These are phyloP conservation scores for Dastarcus helophoroides DNA, from an alignment of 2,888 invertebrate species.

Conservation along the genomic window DNA sequence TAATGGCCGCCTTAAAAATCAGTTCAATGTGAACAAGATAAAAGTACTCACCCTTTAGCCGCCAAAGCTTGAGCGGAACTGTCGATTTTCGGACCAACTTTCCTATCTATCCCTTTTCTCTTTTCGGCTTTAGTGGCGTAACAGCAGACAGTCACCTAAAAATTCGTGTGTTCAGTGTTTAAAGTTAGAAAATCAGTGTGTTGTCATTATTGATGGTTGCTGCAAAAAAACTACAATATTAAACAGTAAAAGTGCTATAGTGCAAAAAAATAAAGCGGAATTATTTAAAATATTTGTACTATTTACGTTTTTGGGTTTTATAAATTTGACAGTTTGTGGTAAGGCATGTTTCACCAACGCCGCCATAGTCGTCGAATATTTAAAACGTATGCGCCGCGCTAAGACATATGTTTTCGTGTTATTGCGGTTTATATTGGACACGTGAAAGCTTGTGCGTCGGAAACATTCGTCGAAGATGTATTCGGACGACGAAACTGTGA, in stretches of 20 bases:
- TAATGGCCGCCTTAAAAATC: constrained; percentile 19
- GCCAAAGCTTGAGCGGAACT: constrained; percentile 53
- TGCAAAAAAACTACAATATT: too few species aligned
- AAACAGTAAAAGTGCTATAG: too few species aligned
- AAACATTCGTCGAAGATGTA: neutral
- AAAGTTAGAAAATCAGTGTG: constrained; percentile 3
- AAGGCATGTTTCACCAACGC: constrained; percentile 46
- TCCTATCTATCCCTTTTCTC: constrained; percentile 35
- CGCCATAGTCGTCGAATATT: constrained; percentile 43
- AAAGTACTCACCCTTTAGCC: constrained; percentile 53
- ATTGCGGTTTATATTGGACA: neutral
- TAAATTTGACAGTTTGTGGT: constrained; percentile 32
- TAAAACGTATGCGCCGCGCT: constrained; percentile 18
- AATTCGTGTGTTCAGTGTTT: constrained; percentile 1
- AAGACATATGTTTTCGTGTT: constrained; percentile 18
- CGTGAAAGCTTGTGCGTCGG: neutral
- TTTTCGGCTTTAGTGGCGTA: constrained; percentile 35
- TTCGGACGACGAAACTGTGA: constrained; percentile 2
- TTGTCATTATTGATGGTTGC: constrained; percentile 4
- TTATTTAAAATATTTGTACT: constrained; percentile 15
- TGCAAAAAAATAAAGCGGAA: neutral
- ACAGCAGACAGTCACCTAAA: constrained; percentile 16
- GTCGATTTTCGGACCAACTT: constrained; percentile 37
- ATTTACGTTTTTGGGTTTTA: constrained; percentile 36
- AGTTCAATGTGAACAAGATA: constrained; percentile 11